Conservation (phyloP, 1,140 invertebrate genomes). For the Ceratoteleas bidentatus region DNA sequence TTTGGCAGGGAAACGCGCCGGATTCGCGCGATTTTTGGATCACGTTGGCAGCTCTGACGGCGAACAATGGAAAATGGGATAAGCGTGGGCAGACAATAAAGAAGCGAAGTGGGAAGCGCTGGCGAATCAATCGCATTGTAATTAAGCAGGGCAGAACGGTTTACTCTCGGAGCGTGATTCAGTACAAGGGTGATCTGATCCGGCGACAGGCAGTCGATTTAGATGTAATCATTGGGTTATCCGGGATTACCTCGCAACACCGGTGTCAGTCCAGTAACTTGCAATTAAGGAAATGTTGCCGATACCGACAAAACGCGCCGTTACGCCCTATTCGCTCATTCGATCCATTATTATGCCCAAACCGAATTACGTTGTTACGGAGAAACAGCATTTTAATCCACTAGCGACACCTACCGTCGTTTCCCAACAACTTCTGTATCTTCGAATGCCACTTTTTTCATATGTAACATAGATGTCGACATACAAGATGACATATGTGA, state of each 20-base stretch:
- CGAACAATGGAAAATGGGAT: conserved; percentile 18
- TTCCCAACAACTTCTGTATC: no score
- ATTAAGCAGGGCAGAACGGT: conserved; percentile 73
- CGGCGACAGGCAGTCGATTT: conserved; percentile 70
- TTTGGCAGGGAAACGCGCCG: no score
- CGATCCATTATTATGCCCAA: conserved; percentile 37
- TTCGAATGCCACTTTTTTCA: background rate
- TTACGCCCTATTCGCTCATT: conserved; percentile 38
- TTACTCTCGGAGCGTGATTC: conserved; percentile 61
- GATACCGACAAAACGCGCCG: conserved; percentile 43
- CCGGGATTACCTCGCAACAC: conserved; percentile 64
- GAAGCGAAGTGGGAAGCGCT: conserved; percentile 53
- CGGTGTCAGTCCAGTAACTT: conserved; percentile 65
- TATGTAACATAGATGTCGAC: no score
- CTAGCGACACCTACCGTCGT: no score
- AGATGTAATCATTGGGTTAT: conserved; percentile 72
- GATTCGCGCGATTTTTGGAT: no score
- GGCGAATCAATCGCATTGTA: conserved; percentile 77
- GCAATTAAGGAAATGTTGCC: conserved; percentile 68
- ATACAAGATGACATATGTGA: no score
- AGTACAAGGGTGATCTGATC: conserved; percentile 65
- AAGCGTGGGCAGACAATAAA: conserved; percentile 43
- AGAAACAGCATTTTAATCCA: conserved; percentile 2
- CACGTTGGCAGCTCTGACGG: background rate
- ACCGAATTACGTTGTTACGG: conserved; percentile 33